Evolutionary conservation across 2,113 vertebrate species (phyloP), one percentile per base, ranked within the genome.

Genomic region (Verasper variegatus): DNA sequence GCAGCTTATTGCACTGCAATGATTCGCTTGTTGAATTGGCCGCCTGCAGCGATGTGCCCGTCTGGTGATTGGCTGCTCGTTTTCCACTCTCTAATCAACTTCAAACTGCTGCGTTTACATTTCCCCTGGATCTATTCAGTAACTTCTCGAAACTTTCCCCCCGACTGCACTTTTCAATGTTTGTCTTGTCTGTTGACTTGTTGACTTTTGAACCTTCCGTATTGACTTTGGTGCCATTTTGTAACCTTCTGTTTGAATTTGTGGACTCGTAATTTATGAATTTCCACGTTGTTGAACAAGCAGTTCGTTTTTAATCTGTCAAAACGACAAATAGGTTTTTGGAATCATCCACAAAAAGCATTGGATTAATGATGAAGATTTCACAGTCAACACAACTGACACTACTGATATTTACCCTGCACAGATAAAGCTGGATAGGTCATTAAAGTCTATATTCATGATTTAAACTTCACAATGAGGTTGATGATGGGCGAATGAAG

Each of bases 1-100:
- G 68, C 4, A 58, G 68, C 76, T 74, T 66, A 57, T 52, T 76
- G 68, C 56, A 55, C 61, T 51, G 66, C 81, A 45, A 73, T 56
- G 81, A 78, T 81, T 63, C 59, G 75, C 68, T 73, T 26, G 9
- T 35, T 74, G 70, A 82, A 61, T 51, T 65, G 49, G 45, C 62
- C 60, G 66, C 72, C 70, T 58, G 61, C 61, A 71, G 76, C 20
- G 74, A 40, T 74, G 49, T 21, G 60, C 62, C 63, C 66, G 54
- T 13, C 69, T 58, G 5, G 5, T 73, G 76, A 81, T 83, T 81
- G 78, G 76, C 45, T 64, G 26, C 64, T 86, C 47, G 66, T 74
- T 82, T 71, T n/a, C n/a, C 59, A 73, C 74, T 68, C 27, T 74
- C 40, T 71, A 86, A 76, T 89, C 81, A 83, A 61, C 71, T 74